Conservation (phyloP, 2,797 vertebrate genomes). For the Pitangus sulphuratus region DNA sequence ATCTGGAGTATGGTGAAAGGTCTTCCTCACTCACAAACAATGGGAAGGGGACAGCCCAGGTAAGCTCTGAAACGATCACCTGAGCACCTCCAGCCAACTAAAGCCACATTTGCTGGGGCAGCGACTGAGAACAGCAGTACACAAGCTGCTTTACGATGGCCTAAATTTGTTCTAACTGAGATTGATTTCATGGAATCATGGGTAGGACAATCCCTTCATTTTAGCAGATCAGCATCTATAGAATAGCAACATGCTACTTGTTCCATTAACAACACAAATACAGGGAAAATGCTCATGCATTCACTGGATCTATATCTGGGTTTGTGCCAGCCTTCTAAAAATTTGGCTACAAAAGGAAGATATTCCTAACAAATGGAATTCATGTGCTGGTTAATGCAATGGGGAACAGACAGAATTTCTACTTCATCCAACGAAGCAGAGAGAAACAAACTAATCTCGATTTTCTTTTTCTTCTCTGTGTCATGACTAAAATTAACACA, state of each 20-base stretch:
- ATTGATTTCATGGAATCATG: rapidly evolving
- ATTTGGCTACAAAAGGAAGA: background rate
- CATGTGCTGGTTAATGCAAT: background rate
- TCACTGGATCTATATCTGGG: background rate
- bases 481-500: background rate
- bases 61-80: rapidly evolving
- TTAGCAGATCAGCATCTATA: background rate
- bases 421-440: background rate
- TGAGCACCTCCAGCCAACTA: background rate
- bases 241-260: background rate
- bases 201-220: too few relatives aligned
- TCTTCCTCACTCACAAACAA: background rate
- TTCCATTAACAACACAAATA: background rate
- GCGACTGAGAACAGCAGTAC: background rate
- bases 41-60: background rate
- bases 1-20: background rate
- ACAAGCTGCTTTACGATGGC: background rate
- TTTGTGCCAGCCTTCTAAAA: background rate
- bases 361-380: constrained; percentile 14
- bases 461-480: background rate
- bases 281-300: background rate
- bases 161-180: background rate
- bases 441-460: background rate
- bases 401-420: constrained; percentile 12
- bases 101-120: rapidly evolving